A percentile compares a stretch with the other conserved stretches of the same genome.
These are phyloP conservation scores for Diabrotica undecimpunctata DNA, from an alignment of 1,140 invertebrate species.

Conservation along the genomic window DNA sequence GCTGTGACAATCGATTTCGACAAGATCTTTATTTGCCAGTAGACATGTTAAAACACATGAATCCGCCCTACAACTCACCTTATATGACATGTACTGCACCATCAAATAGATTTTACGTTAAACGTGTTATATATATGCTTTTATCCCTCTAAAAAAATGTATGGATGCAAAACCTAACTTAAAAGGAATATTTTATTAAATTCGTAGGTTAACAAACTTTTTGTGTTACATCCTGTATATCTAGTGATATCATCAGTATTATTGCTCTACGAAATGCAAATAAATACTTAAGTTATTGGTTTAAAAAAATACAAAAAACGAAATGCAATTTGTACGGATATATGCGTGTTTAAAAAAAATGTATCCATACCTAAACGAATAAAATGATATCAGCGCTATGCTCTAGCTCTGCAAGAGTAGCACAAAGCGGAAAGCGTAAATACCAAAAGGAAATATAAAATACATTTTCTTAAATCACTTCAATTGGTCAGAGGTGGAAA, in stretches of 20 bases:
- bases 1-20: no score
- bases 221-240: no score
- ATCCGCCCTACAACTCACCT: no score
- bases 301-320: conserved; percentile 22
- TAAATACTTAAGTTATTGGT: neutral
- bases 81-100: no score
- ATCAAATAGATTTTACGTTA: no score
- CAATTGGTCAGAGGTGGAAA: conserved; percentile 19
- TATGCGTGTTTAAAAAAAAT: conserved; percentile 33
- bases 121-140: no score
- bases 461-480: conserved; percentile 5
- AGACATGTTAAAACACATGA: no score
- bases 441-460: conserved; percentile 12
- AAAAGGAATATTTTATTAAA: no score
- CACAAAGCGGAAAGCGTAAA: conserved; percentile 15
- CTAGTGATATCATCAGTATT: neutral
- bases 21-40: no score
- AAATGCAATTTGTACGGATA: conserved; percentile 39
- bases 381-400: conserved; percentile 12
- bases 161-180: no score
- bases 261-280: conserved; percentile 7
- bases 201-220: no score
- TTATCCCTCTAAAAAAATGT: no score
- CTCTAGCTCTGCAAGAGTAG: conserved; percentile 17
- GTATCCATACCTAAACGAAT: conserved; percentile 16